Evolutionary conservation across 1,140 invertebrate species (phyloP), one percentile per base, ranked within the genome.

Genomic region (Maniola jurtina): DNA sequence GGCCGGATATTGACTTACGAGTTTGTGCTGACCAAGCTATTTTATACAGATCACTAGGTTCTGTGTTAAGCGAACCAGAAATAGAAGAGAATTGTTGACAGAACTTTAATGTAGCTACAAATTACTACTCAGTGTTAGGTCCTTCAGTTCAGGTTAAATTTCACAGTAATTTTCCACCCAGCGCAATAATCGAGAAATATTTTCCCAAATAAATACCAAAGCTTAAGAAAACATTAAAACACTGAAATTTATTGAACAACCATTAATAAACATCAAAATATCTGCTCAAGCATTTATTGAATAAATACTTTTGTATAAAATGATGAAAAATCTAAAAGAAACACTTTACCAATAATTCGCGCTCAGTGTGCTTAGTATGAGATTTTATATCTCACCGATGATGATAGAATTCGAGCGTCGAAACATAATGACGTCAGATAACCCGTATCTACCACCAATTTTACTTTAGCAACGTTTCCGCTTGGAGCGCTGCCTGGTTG

Each of bases 1-100:
- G 63, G 54, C 36, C 42, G 34, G 63, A 76, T 73, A 63, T 73
- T 80, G 73, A 80, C 72, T 76, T 76, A 80, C 66, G 67, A 71
- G 48, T 48, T 50, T 47, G 54, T 59, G 58, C 59, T 66, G 66
- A 65, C 55, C 47, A 65, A 65, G 63, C 63, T 38, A 45, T 11
- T 45, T 45, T 45, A 45, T 13, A 45, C 13, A 11, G 42, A 45
- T 13, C 16, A 35, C 25, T 2, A 9, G 52, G 13, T 13, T 45
- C 1, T 45, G 42, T 45, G 13, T 45, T 11, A 45, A 11, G 42
- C 13, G 10, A 40, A 40, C 38, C 6, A 40, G 10, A 40, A 40
- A 4, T 4, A 25, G 25, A 25, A 25, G 25, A 25, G 25, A 25
- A 25, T 25, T 25, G 25, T 4, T 25, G 4, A 4, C 25, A 25